A percentile compares a stretch with the other conserved stretches of the same genome.
Evolutionary conservation across 1,140 invertebrate genomes (phyloP).

Genomic region (Nephotettix cincticeps): DNA sequence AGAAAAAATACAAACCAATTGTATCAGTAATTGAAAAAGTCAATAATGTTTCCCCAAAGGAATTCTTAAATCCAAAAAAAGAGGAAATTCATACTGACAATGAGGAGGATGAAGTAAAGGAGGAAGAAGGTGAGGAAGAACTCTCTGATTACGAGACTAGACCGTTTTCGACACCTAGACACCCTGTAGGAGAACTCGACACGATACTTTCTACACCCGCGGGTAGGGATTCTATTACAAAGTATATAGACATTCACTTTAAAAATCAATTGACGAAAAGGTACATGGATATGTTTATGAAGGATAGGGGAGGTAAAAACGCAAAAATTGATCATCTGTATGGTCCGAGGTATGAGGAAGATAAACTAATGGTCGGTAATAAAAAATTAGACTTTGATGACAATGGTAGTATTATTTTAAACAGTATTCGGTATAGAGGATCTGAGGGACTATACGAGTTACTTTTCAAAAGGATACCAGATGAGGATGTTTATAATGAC

Average conservation of each 20-base stretch:
- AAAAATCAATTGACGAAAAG: neutral
- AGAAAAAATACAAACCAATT: too few relatives aligned
- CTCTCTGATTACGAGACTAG: neutral
- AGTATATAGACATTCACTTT: neutral
- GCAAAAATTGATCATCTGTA: neutral
- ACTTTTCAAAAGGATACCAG: neutral
- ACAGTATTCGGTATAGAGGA: neutral
- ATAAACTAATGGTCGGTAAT: neutral
- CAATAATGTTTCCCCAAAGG: neutral
- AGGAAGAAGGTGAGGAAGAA: neutral
- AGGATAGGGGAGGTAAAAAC: neutral
- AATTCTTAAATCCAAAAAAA: neutral
- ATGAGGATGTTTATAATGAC: neutral
- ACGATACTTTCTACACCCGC: neutral
- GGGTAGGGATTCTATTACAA: neutral
- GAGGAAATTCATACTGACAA: too few relatives aligned
- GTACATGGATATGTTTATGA: constrained; percentile 4
- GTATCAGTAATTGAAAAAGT: too few relatives aligned
- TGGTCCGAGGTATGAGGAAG: neutral
- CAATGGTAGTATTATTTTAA: neutral
- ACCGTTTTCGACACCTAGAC: neutral
- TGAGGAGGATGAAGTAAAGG: neutral
- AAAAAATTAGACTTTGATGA: neutral
- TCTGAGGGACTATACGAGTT: constrained; percentile 4
- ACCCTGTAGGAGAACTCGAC: neutral